Base-by-base conservation (phyloP, 2,797 vertebrate species). In the Semotilus atromaculatus region DNA sequence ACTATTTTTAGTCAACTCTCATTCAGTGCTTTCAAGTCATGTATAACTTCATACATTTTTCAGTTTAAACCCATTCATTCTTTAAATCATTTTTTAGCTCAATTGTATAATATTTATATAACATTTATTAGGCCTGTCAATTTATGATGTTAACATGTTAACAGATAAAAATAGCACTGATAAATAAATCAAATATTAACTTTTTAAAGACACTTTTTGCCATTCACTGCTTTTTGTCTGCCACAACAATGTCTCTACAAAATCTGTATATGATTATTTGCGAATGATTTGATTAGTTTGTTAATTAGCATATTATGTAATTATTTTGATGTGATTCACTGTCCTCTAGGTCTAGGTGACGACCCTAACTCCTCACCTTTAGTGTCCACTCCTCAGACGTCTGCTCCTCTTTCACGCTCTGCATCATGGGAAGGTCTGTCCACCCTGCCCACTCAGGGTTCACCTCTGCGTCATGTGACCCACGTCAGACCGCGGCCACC, bases 351-450 rank as follows among this genome's bases (percentile, higher is more conserved):
- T 91, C 88, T 95, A 7, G 92, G 92, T 23, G 94, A 96, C 1
- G 95, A 96, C 86, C 85, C 93, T 78, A 90, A 87, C 88, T 91
- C 93, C 71, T 95, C 95, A 21, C 94, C 94, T 0, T 90, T 92
- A 21, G 93, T 92, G 13, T 90, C 96, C 5, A 95, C 94, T 66
- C 94, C 95, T 0, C 93, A 94, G 1, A 91, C 92, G 92, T 93
- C 92, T 3, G 93, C 93, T 75, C 90, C 94, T 31, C 93, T 96
- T 0, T 93, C 94, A 31, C 95, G 94, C 88, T 95, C 96, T 0
- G 95, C 96, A 74, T 97, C 97, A 34, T 97, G 96, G 94, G 97
- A 98, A 90, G 95, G 95, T 82, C 93, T 98, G 26, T 95, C 96
- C 0, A 96, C 96, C 26, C 94, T 97, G 38, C 97, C 97, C 26